Percentiles rank a stretch among this genome's conserved stretches.
Conservation (phyloP, 2,113 vertebrate genomes). For the Oplegnathus fasciatus region DNA sequence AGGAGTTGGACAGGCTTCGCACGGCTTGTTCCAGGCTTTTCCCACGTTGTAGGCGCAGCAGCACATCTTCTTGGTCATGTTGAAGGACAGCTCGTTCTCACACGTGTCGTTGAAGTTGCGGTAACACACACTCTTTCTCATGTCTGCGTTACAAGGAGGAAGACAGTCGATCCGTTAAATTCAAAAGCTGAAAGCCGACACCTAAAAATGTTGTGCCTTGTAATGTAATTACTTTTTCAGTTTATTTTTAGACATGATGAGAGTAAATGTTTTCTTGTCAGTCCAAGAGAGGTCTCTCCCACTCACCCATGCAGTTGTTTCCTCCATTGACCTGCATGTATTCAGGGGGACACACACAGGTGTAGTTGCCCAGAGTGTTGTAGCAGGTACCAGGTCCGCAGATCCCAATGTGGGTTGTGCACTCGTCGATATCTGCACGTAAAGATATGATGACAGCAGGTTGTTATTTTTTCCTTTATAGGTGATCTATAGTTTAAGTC, state of each 20-base stretch:
- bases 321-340: conserved; percentile 96
- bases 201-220: not conserved
- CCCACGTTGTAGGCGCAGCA: conserved; percentile 96
- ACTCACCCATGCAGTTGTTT: conserved; percentile 94
- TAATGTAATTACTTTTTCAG: not conserved
- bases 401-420: conserved; percentile 89
- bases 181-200: not conserved
- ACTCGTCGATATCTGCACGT: conserved; percentile 92
- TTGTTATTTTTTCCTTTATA: not conserved
- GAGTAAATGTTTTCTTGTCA: not conserved
- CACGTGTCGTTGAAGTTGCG: conserved; percentile 93
- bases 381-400: conserved; percentile 95
- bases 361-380: conserved; percentile 96
- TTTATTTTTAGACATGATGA: not conserved
- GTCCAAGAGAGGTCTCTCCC: not conserved
- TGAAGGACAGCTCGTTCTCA: conserved; percentile 92
- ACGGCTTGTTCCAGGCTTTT: conserved; percentile 96
- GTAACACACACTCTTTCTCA: conserved; percentile 94
- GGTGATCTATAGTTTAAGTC: not conserved
- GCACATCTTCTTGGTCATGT: conserved; percentile 96
- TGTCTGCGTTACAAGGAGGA: conserved; percentile 78
- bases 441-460: not conserved
- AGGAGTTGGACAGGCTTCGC: conserved; percentile 92
- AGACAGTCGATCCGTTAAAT: not conserved
- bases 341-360: conserved; percentile 92